Percentiles rank a stretch among this genome's conserved stretches.
phyloP scores from a whole-genome alignment of 2,888 invertebrate genomes.

The Rugalucina vietnamica region DNA sequence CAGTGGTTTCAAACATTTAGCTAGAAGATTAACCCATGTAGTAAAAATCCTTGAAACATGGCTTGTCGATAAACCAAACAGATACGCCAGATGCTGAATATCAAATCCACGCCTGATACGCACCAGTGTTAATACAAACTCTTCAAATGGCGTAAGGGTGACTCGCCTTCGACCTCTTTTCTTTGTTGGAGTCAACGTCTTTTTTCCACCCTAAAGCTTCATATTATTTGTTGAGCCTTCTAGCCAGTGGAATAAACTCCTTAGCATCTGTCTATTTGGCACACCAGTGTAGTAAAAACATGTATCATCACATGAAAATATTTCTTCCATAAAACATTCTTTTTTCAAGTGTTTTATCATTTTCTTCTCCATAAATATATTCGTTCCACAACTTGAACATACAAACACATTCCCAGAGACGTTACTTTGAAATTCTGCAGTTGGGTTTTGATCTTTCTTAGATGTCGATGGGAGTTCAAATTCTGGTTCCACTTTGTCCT shows the following conservation, averaged over 20 bases:
- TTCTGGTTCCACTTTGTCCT: neutral
- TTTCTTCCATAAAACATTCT: neutral
- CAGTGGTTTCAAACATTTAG: slow-evolving; percentile 8
- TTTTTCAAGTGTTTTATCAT: neutral
- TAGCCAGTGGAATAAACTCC: neutral
- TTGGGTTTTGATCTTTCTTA: neutral
- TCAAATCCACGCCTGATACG: neutral
- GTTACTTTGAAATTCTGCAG: neutral
- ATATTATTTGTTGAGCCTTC: neutral
- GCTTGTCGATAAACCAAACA: slow-evolving; percentile 21
- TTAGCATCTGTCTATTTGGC: neutral
- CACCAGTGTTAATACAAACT: neutral
- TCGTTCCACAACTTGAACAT: neutral
- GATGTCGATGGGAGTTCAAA: neutral
- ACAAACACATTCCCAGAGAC: neutral
- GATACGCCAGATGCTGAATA: slow-evolving; percentile 5
- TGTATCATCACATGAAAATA: neutral
- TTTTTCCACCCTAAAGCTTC: neutral
- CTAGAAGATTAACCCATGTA: slow-evolving; percentile 24
- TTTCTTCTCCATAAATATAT: neutral
- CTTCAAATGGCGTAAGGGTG: neutral
- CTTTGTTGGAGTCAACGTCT: neutral
- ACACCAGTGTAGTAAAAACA: neutral
- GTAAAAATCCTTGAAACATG: slow-evolving; percentile 17
- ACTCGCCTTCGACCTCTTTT: neutral